Base-by-base conservation (phyloP, 2,888 invertebrate species). In the Drosophila cyrtoloma region DNA sequence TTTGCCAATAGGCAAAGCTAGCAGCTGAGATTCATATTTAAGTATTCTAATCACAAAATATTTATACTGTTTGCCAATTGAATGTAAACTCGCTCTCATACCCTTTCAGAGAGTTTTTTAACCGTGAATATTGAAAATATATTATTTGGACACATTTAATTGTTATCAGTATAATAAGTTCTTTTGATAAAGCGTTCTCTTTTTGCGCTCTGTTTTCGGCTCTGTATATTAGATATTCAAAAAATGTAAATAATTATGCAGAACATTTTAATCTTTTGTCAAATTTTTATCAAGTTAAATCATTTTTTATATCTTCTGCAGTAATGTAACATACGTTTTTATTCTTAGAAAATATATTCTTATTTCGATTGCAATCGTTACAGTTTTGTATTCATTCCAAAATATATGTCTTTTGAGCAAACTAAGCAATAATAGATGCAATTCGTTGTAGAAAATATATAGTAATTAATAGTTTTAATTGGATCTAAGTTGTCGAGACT, bases 1-100 rank as follows among this genome's bases (percentile, higher is more conserved):
- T 32, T 47, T 37, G 59, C 19, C 33, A 39, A 63, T 63, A 33
- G 51, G 19, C 35, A 33, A 26, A 37, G 26, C 44, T 5, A 19
- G 19, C 51, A 30, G 16, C 50, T n/a, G 42, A n/a, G n/a, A 42
- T 47, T 14, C 22, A 2, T 7, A 7, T 26, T 47, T 26, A 16
- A 16, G 26, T 5, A 26, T 47, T 47, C 47, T 26, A 26, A 26
- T 47, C 47, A 44, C 44, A 22, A 22, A 44, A 44, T 22, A 44
- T 12, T 22, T 22, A 22, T 12, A 3, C 5, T 44, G 10, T 5
- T n/a, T 5, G 42, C n/a, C n/a, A 42, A n/a, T 42, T n/a, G 42
- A 42, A 42, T 42, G 44, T 22, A 12, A 22, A 44, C 2, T 22
- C 12, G 22, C 12, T 22, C 12, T 22, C 12, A 3, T 2, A 10